phyloP scores from a whole-genome alignment of 2,888 invertebrate species.

The Agriopis leucophaearia region DNA sequence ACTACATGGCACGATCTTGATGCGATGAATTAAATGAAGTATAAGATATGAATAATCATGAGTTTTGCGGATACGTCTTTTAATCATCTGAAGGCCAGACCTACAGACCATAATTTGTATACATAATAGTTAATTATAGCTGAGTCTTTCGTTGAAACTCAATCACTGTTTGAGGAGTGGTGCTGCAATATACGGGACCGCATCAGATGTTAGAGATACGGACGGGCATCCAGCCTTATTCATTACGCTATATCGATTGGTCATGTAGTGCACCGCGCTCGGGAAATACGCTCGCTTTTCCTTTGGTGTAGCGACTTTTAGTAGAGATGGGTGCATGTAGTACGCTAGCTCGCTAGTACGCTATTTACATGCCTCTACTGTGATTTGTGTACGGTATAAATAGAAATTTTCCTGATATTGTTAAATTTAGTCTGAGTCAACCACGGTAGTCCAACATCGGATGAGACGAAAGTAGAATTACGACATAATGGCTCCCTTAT shows the following conservation, averaged over 20 bases:
- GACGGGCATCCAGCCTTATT: conserved; percentile 66
- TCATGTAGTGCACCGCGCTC: conserved; percentile 49
- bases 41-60: too few species aligned
- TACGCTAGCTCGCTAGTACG: not conserved
- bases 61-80: too few species aligned
- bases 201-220: conserved; percentile 71
- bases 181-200: conserved; percentile 65
- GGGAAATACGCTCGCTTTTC: conserved; percentile 42
- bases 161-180: conserved; percentile 28
- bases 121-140: too few species aligned
- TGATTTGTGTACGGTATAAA: not conserved
- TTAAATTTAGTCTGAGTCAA: too few species aligned
- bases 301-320: conserved; percentile 44
- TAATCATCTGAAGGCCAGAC: too few species aligned
- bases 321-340: conserved; percentile 37
- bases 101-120: too few species aligned
- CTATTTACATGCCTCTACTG: conserved; percentile 14
- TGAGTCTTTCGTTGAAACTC: not conserved
- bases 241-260: conserved; percentile 63
- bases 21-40: too few species aligned
- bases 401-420: not conserved
- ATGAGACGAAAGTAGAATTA: too few species aligned
- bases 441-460: too few species aligned
- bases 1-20: too few species aligned
- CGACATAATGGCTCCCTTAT: too few species aligned